Base-by-base conservation (phyloP, 2,797 vertebrate genomes). In the Acomys russatus region DNA sequence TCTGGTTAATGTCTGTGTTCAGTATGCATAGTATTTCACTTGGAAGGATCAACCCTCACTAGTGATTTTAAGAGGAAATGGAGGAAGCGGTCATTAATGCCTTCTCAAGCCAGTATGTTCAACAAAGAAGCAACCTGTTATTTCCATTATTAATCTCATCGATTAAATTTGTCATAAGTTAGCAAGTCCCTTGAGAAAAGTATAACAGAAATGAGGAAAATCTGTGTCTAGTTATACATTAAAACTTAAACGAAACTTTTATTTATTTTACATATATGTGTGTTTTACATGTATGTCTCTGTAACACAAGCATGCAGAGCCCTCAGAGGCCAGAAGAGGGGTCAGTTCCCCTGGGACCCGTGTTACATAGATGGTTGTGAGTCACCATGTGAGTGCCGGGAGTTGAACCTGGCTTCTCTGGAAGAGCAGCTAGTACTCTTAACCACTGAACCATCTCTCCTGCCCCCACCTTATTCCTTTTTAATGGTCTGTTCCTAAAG, bases 101-200 rank as follows among this genome's bases (percentile, higher is more conserved):
- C 20, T 78, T 90, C 87, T 73, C 9, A 88, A 44, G 6, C 6
- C 30, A 61, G 12, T 25, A 6, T 89, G 35, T 76, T 68, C 35
- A 79, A 56, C 70, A 61, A 94, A 25, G 28, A 77, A 93, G 10
- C 10, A 18, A 70, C 82, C 91, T 83, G 33, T 80, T 88, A 71
- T 56, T 85, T 30, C 35, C 20, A 9, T 91, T 51, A 56, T 66
- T n/a, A 35, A 14, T 61, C 15, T 1, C 23, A 44, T n/a, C 12
- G 33, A n/a, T 23, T 73, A 49, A 88, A 79, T 91, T 77, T 49
- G 44, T 82, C 51, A n/a, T 64, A 44, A 1, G 12, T 77, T 35
- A 95, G 25, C 9, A 90, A 66, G 70, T 71, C 33, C 2, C 54
- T 38, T 78, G 56, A 17, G 68, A 85, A 54, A 6, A 85, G 10